Base-by-base conservation (phyloP, 1,140 invertebrate species). In the Trypoxylus dichotomus region DNA sequence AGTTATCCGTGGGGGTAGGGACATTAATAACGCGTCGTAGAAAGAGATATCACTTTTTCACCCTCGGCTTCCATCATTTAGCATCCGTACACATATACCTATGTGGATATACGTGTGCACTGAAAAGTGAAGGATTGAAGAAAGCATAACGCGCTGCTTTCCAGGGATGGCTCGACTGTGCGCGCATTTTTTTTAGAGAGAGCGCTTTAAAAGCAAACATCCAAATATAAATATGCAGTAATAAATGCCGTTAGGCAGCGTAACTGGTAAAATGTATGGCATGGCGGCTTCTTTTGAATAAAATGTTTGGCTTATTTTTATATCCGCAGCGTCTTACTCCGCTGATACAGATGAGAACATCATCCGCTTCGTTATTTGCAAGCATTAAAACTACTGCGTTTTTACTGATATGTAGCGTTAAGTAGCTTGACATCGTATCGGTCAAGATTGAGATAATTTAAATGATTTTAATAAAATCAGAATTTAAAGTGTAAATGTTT, bases 1-100 rank as follows among this genome's bases (percentile, higher is more conserved):
- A 54, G 47, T n/a, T 54, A 54, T 54, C 47, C 47, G 19, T 54
- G 7, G 47, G 19, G 47, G 47, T n/a, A 54, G 5, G 19, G 47
- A 54, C 47, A 54, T 54, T 54, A 54, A 54, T 54, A 54, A 54
- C 47, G 47, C 47, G 47, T 19, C 47, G 19, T 54, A 54, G 47
- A 54, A 54, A 19, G 47, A 54, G 47, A 54, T 54, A 54, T 54
- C 47, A 54, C 47, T 54, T 54, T 54, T 54, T 54, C 47, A 54
- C 47, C 47, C 47, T 54, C 47, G 19, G 15, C 7, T 54, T 54
- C 47, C 47, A 54, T 6, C 15, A 15, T 54, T 54, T 54, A 54
- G 19, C 47, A 19, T 54, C 5, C 15, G 15, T 19, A 3, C 6
- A 54, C 47, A 19, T 15, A 19, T 54, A 3, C 15, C 42, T 15